Evolutionary conservation across 2,797 vertebrate species (phyloP).

Genomic region (Enteromius fasciolatus): DNA sequence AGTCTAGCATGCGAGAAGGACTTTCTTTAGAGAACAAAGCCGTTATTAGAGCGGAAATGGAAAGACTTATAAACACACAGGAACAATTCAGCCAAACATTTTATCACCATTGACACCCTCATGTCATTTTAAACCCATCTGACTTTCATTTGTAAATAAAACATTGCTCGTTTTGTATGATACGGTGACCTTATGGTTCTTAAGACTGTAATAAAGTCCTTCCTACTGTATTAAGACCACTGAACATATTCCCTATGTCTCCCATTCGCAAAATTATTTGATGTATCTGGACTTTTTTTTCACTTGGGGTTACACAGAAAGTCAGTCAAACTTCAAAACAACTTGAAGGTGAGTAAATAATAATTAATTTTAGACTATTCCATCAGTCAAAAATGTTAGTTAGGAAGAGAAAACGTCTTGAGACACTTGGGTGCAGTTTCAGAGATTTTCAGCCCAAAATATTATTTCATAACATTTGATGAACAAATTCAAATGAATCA

Average conservation of each 20-base stretch:
- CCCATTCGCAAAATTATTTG: not conserved
- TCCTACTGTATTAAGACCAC: no score
- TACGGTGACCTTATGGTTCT: not conserved
- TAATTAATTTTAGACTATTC: not conserved
- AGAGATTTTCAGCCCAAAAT: not conserved
- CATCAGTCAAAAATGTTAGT: conserved; percentile 21
- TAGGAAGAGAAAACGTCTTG: not conserved
- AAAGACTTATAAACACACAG: not conserved
- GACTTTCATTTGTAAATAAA: not conserved
- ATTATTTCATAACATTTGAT: not conserved
- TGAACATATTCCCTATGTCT: not conserved
- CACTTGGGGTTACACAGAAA: not conserved
- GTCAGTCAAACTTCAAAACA: not conserved
- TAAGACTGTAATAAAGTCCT: not conserved
- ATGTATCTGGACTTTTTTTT: not conserved
- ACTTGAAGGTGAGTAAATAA: not conserved
- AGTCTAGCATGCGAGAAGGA: conserved; percentile 63
- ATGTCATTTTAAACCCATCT: not conserved
- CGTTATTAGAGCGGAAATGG: conserved; percentile 73
- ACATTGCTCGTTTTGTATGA: not conserved
- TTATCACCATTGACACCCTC: not conserved
- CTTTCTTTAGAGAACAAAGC: conserved; percentile 68
- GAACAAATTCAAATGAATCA: not conserved
- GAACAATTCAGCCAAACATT: not conserved
- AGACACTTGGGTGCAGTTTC: conserved; percentile 33